These are phyloP conservation scores for Ceratotherium simum DNA, from an alignment of 2,113 vertebrate genomes.

Conservation along the genomic window DNA sequence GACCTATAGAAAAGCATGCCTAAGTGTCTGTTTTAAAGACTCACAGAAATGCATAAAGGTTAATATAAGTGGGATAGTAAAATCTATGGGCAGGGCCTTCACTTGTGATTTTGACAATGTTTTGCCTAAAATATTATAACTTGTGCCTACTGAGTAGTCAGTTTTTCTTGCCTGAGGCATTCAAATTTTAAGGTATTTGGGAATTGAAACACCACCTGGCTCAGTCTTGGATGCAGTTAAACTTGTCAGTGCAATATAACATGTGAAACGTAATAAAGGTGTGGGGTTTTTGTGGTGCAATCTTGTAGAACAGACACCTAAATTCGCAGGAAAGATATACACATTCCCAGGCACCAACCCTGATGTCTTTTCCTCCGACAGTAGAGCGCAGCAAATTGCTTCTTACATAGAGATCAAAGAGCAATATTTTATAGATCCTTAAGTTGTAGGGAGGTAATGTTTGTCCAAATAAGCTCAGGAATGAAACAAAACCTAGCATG, in stretches of 20 bases:
- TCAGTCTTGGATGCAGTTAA: slow-evolving; percentile 75
- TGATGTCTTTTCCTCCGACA: not conserved
- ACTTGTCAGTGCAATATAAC: slow-evolving; percentile 79
- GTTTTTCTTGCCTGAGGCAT: slow-evolving; percentile 78
- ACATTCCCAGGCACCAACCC: not conserved
- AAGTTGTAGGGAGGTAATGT: not conserved
- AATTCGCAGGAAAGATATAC: slow-evolving; percentile 15
- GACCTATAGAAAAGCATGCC: not conserved
- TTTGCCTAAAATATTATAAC: slow-evolving; percentile 74
- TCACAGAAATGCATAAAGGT: slow-evolving; percentile 49
- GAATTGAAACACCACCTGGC: slow-evolving; percentile 85
- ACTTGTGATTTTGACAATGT: slow-evolving; percentile 68
- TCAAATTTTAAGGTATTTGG: slow-evolving; percentile 80
- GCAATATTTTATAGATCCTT: not conserved
- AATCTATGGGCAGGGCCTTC: slow-evolving; percentile 58
- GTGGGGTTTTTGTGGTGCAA: slow-evolving; percentile 37
- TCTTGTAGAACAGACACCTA: slow-evolving; percentile 66
- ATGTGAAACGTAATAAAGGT: slow-evolving; percentile 57
- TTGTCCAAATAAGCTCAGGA: slow-evolving; percentile 23
- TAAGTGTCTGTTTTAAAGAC: slow-evolving; percentile 16
- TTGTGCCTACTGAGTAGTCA: slow-evolving; percentile 74
- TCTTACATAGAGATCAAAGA: not conserved
- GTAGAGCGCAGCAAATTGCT: slow-evolving; percentile 1
- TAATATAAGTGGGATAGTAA: slow-evolving; percentile 63
- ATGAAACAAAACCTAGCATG: not conserved